A percentile compares a stretch with the other conserved stretches of the same genome.
These are phyloP conservation scores for Actinopyga echinites DNA, from an alignment of 53 echinoderm and acorn worm species.

Conservation along the genomic window DNA sequence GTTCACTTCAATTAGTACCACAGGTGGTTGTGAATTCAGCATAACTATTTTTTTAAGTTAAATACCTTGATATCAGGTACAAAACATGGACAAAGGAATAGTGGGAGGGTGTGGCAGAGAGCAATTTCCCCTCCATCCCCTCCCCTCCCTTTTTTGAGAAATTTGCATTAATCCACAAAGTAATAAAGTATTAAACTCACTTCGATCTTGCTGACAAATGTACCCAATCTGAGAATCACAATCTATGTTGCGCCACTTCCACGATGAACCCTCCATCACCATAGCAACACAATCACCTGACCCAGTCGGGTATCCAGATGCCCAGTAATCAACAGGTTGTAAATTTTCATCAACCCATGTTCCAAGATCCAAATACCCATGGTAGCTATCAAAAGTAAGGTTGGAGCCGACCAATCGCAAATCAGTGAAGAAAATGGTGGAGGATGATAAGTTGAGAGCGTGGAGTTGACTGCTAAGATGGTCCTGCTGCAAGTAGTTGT, in stretches of 20 bases:
- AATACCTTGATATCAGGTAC: too few species aligned
- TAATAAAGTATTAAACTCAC: constrained; percentile 55
- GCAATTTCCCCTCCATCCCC: too few species aligned
- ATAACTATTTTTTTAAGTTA: too few species aligned
- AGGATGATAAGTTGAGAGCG: constrained; percentile 12
- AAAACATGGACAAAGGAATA: too few species aligned
- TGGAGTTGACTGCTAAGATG: constrained; percentile 48
- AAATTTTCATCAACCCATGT: constrained; percentile 16
- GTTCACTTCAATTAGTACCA: too few species aligned
- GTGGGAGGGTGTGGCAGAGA: too few species aligned
- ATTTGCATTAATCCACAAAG: too few species aligned
- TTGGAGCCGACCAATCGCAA: constrained; percentile 25
- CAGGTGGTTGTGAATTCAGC: too few species aligned
- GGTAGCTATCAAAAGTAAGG: constrained; percentile 39
- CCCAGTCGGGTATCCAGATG: constrained; percentile 64
- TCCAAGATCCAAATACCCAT: constrained; percentile 32
- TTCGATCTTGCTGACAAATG: constrained; percentile 80
- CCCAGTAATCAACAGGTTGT: constrained; percentile 59
- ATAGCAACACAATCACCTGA: constrained; percentile 55
- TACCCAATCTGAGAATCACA: constrained; percentile 56
- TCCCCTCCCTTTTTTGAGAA: too few species aligned
- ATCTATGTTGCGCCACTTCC: constrained; percentile 73
- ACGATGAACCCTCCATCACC: constrained; percentile 59
- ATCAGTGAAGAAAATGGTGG: constrained; percentile 10
- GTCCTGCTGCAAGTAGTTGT: constrained; percentile 46